These are phyloP conservation scores for Drosophila antonietae DNA, from an alignment of 2,888 invertebrate species.

Conservation along the genomic window DNA sequence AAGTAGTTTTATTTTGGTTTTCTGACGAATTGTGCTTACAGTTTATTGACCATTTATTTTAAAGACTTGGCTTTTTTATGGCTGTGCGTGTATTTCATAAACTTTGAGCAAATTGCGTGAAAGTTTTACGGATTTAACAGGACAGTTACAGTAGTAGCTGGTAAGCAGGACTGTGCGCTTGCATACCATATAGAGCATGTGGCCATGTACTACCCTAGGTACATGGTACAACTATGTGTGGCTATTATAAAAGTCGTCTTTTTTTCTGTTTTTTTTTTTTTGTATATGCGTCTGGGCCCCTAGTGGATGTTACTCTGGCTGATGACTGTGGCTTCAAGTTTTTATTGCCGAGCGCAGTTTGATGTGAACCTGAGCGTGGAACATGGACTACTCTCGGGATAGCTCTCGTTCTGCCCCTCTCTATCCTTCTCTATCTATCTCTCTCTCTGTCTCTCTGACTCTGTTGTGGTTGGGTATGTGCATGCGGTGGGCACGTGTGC, in stretches of 20 bases:
- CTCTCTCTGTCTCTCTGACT: background rate
- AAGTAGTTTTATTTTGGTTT: background rate
- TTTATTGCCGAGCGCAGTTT: slow-evolving; percentile 56
- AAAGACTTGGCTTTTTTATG: slow-evolving; percentile 38
- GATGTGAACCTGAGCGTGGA: slow-evolving; percentile 40
- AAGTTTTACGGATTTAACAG: slow-evolving; percentile 65
- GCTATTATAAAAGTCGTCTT: slow-evolving; percentile 67
- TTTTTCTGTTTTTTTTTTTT: slow-evolving; percentile 20
- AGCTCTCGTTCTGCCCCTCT: background rate
- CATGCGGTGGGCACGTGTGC: slow-evolving; percentile 46
- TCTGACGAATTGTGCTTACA: background rate
- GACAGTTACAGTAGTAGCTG: slow-evolving; percentile 49
- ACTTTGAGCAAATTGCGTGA: slow-evolving; percentile 63
- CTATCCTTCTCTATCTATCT: background rate
- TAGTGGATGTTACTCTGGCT: slow-evolving; percentile 44
- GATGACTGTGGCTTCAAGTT: slow-evolving; percentile 56
- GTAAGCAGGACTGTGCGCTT: background rate
- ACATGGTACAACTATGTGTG: slow-evolving; percentile 51
- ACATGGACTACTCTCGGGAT: slow-evolving; percentile 5
- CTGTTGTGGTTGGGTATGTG: slow-evolving; percentile 18
- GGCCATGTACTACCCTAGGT: slow-evolving; percentile 13
- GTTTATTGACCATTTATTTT: slow-evolving; percentile 38
- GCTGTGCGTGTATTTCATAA: slow-evolving; percentile 52
- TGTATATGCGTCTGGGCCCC: slow-evolving; percentile 56
- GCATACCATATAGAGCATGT: slow-evolving; percentile 17